A percentile compares a stretch with the other conserved stretches of the same genome.
Conservation (phyloP, 2,113 vertebrate species). For the Ageneiosus marmoratus region DNA sequence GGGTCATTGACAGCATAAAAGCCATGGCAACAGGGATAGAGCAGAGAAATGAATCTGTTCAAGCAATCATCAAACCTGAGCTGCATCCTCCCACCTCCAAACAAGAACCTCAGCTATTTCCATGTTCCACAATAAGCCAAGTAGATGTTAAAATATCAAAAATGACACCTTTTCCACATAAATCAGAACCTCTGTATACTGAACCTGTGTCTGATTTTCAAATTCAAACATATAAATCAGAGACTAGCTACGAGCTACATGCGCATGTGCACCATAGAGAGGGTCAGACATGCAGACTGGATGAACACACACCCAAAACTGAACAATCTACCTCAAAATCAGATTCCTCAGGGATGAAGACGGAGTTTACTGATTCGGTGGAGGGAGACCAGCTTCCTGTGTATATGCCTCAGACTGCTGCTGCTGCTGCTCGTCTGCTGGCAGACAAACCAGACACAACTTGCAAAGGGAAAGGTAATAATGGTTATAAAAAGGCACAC, state of each 20-base stretch:
- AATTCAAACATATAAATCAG: background rate
- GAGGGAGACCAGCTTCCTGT: background rate
- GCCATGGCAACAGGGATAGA: slow-evolving; percentile 65
- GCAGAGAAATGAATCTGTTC: slow-evolving; percentile 62
- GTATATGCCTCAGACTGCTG: slow-evolving; percentile 10
- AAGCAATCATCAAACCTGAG: slow-evolving; percentile 81
- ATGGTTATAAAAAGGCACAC: background rate
- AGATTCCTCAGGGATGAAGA: background rate
- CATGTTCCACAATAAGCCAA: background rate
- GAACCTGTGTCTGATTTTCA: slow-evolving; percentile 44
- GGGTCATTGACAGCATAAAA: slow-evolving; percentile 84
- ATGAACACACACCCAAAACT: background rate
- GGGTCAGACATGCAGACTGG: background rate
- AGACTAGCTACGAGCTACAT: background rate
- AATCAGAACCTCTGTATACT: too few species aligned
- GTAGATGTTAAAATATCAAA: background rate
- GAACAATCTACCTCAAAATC: slow-evolving; percentile 24
- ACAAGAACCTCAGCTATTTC: slow-evolving; percentile 5
- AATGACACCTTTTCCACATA: background rate
- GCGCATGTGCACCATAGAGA: slow-evolving; percentile 3
- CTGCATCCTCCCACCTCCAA: slow-evolving; percentile 55
- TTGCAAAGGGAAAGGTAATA: slow-evolving; percentile 82
- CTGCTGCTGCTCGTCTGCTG: background rate
- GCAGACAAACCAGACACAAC: slow-evolving; percentile 71
- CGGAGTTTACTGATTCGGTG: background rate